Evolutionary conservation across 2,113 vertebrate species (phyloP).

Genomic region (Cheilinus undulatus): DNA sequence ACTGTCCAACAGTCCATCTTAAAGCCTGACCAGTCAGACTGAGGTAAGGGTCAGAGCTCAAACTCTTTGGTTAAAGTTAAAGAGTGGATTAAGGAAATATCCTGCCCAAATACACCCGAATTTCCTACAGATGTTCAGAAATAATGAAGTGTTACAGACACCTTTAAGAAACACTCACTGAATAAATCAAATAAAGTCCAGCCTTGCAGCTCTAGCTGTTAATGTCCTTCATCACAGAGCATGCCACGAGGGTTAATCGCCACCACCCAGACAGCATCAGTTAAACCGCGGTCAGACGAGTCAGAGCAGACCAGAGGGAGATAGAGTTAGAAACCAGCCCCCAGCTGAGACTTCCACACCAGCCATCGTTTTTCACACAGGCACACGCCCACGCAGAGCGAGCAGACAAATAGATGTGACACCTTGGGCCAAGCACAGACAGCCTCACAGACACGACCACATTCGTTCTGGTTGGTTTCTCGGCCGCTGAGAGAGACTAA

Average conservation of each 20-base stretch:
- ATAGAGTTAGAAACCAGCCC: neutral
- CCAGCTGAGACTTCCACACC: neutral
- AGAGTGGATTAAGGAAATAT: too few species aligned
- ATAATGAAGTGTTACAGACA: too few species aligned
- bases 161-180: too few species aligned
- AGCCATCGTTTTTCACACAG: neutral
- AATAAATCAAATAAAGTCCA: too few species aligned
- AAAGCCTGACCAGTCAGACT: too few species aligned
- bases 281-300: neutral
- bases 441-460: slow-evolving; percentile 19
- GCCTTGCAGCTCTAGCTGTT: neutral
- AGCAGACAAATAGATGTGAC: slow-evolving; percentile 45
- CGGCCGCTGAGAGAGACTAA: slow-evolving; percentile 21
- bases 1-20: too few species aligned
- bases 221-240: neutral
- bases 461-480: slow-evolving; percentile 42
- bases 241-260: too few species aligned
- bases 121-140: too few species aligned
- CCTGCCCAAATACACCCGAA: too few species aligned
- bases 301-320: neutral
- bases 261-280: neutral
- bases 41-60: too few species aligned
- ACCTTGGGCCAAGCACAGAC: slow-evolving; percentile 18
- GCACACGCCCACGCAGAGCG: neutral
- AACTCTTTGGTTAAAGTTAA: too few species aligned